Percentiles rank a stretch among this genome's conserved stretches.
Conservation (phyloP, 2,888 invertebrate genomes). For the Eupithecia vulgata region DNA sequence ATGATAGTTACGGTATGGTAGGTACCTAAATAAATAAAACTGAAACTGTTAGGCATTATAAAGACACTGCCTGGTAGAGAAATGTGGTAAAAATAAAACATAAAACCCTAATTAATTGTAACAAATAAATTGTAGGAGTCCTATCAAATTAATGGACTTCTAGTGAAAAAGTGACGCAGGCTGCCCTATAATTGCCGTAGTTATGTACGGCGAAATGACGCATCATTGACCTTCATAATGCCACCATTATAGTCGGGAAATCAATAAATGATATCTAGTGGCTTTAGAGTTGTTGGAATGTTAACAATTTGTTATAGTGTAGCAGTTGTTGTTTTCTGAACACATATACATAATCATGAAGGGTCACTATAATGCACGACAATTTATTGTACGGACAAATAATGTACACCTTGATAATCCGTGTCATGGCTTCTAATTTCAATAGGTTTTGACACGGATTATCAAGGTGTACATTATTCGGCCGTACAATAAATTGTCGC, state of each 20-base stretch:
- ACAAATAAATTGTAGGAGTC: neutral
- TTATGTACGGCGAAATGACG: slow-evolving; percentile 22
- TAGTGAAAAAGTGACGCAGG: slow-evolving; percentile 23
- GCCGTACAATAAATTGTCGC: no score
- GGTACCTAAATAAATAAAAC: no score
- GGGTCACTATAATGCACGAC: no score
- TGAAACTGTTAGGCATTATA: no score
- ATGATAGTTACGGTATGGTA: no score
- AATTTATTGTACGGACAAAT: no score
- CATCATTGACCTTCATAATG: slow-evolving; percentile 39
- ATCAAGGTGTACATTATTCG: no score
- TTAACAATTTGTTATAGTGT: neutral
- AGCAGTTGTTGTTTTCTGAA: neutral
- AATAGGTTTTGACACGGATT: no score
- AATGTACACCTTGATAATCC: no score
- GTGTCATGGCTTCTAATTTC: no score
- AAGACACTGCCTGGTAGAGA: no score
- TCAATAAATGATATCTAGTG: slow-evolving; percentile 30
- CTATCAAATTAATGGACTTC: slow-evolving; percentile 8
- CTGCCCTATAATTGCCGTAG: slow-evolving; percentile 5
- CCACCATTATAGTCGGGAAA: slow-evolving; percentile 37
- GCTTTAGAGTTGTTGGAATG: neutral
- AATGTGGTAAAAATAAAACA: neutral
- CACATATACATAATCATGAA: no score
- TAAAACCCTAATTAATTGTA: neutral